Evolutionary conservation across 2,888 invertebrate genomes (phyloP), one percentile per base, ranked within the genome.

Genomic region (Rotaria socialis): DNA sequence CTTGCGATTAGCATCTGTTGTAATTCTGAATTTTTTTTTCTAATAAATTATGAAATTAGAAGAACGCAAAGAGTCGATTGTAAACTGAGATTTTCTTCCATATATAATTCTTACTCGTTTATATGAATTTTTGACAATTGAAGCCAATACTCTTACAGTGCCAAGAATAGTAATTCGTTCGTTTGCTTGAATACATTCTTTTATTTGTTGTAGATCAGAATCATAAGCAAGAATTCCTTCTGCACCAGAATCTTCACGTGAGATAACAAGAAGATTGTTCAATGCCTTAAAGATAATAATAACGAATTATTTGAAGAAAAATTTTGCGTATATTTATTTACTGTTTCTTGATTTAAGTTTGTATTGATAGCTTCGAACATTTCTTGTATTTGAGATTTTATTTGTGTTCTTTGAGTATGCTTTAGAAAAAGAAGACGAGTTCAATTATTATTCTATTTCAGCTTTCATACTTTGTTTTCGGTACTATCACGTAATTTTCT

Each of bases 101-200:
- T n/a, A n/a, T n/a, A n/a, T n/a, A n/a, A 50, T 50, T 50, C 50
- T 50, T 27, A 85, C 86, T 75, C 86, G 55, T 27, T 52, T 43
- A 35, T 85, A 86, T 1, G 86, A 86, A 60, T 85, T 85, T 80
- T 85, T 86, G n/a, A 85, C 85, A n/a, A 86, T n/a, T 7, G 86
- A 86, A 24, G 85, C 85, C n/a, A 86, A 86, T 27, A 86, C 74
- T 80, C 86, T 35, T 8, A 56, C 55, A 11, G 74, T 41, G 7
- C 85, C 41, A 5, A 85, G 43, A 1, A 80, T n/a, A 24, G 41
- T 75, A 19, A 86, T 47, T 58, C 85, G 74, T 22, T 85, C 85
- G n/a, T 52, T 80, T 56, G 19, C 1, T 35, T 84, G 47, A 24
- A n/a, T 74, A 58, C 41, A 47, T 6, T 52, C n/a, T 50, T 47